Conservation (phyloP, 1,140 invertebrate species). For the Atta colombica region DNA sequence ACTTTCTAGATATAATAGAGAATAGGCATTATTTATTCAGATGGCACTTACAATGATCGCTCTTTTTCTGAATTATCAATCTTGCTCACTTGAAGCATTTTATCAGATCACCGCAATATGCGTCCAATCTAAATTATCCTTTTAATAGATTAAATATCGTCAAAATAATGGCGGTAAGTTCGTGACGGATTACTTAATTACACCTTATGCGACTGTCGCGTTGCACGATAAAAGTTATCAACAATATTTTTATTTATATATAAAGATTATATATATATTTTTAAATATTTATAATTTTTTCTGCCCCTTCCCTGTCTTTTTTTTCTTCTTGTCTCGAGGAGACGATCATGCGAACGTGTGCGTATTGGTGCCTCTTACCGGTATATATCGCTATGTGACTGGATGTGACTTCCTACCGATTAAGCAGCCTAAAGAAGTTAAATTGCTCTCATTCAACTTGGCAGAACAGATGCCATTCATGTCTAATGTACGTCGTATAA, state of each 20-base stretch:
- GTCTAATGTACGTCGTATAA: slow-evolving; percentile 87
- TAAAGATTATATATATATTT: neutral
- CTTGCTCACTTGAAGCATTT: neutral
- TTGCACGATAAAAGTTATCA: neutral
- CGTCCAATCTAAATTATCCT: slow-evolving; percentile 23
- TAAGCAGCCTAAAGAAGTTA: slow-evolving; percentile 87
- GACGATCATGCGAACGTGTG: slow-evolving; percentile 63
- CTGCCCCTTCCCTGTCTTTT: neutral
- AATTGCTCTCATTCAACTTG: slow-evolving; percentile 87
- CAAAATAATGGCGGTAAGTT: neutral
- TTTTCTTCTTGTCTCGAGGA: neutral
- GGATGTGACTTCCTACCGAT: slow-evolving; percentile 86
- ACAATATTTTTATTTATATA: neutral
- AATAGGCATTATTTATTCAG: neutral
- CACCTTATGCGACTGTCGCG: neutral
- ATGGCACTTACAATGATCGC: neutral
- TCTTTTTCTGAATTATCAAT: neutral
- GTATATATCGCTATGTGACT: slow-evolving; percentile 81
- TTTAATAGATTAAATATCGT: slow-evolving; percentile 41
- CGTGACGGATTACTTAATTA: slow-evolving; percentile 33
- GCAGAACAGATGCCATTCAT: slow-evolving; percentile 87
- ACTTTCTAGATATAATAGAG: neutral
- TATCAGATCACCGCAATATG: neutral
- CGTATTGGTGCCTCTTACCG: slow-evolving; percentile 81
- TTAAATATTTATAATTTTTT: slow-evolving; percentile 48